These are phyloP conservation scores for Lepus townsendii DNA, from an alignment of 2,797 vertebrate genomes.

Conservation along the genomic window DNA sequence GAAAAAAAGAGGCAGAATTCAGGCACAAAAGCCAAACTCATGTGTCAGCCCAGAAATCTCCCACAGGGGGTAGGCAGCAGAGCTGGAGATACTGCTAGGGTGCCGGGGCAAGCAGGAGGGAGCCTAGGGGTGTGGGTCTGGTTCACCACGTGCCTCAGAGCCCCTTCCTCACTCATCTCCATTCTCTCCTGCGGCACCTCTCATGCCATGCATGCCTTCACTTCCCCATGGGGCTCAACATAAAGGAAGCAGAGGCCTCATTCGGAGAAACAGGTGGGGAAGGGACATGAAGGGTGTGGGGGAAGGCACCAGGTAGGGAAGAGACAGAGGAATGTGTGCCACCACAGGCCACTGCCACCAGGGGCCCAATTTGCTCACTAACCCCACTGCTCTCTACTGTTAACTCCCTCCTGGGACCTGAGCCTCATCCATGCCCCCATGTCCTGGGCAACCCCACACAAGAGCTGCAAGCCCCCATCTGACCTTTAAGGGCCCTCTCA, in stretches of 20 bases:
- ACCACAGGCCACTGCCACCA: accelerated
- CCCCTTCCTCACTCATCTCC: not conserved
- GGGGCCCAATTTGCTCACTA: not conserved
- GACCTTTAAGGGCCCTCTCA: not conserved
- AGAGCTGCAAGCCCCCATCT: not conserved
- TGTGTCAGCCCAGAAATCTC: not conserved
- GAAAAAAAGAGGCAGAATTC: not conserved
- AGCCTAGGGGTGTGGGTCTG: not conserved
- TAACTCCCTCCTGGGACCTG: not conserved
- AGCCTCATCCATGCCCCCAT: not conserved
- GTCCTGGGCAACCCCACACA: not conserved
- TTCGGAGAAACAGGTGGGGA: not conserved
- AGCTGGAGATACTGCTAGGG: not conserved
- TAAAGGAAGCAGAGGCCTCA: not conserved
- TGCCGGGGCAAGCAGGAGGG: not conserved
- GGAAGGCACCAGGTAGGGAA: not conserved
- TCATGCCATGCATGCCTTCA: accelerated
- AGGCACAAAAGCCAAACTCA: not conserved
- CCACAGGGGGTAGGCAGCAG: not conserved
- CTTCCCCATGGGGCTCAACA: not conserved
- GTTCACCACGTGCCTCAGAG: not conserved
- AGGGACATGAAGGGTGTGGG: not conserved
- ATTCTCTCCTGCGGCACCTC: accelerated
- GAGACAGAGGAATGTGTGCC: not conserved
- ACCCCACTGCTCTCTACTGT: not conserved